Conservation (phyloP, 2,113 vertebrate genomes). For the Pitta sordida region DNA sequence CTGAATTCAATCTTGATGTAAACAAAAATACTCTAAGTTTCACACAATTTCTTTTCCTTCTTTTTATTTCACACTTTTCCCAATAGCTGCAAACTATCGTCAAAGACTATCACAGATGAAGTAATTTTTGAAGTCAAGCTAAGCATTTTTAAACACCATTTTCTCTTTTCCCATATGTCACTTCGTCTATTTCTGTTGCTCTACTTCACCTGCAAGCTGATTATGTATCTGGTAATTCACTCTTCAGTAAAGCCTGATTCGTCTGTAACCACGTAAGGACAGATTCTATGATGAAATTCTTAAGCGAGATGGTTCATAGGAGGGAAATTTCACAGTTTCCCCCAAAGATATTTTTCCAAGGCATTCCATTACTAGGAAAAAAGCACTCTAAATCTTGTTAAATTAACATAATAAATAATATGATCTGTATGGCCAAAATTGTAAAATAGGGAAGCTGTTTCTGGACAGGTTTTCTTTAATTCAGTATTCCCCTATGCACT, state of each 20-base stretch:
- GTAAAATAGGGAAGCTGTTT: neutral
- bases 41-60: slow-evolving; percentile 2
- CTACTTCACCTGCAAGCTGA: slow-evolving; percentile 33
- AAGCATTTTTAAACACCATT: slow-evolving; percentile 37
- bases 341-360: neutral
- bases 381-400: neutral
- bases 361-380: neutral
- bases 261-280: neutral
- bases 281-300: slow-evolving; percentile 5
- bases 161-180: slow-evolving; percentile 50
- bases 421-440: neutral
- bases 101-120: slow-evolving; percentile 17
- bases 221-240: slow-evolving; percentile 8
- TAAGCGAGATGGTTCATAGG: neutral
- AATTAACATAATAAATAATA: slow-evolving; percentile 13
- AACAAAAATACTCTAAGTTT: slow-evolving; percentile 56
- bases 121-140: slow-evolving; percentile 23
- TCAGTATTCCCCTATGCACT: neutral
- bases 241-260: slow-evolving; percentile 24
- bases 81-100: slow-evolving; percentile 20
- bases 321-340: neutral
- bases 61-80: slow-evolving; percentile 49
- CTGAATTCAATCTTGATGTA: slow-evolving; percentile 38
- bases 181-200: slow-evolving; percentile 41
- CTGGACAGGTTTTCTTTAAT: neutral